Evolutionary conservation across 2,888 invertebrate species (phyloP).

Genomic region (Pammene fasciana): DNA sequence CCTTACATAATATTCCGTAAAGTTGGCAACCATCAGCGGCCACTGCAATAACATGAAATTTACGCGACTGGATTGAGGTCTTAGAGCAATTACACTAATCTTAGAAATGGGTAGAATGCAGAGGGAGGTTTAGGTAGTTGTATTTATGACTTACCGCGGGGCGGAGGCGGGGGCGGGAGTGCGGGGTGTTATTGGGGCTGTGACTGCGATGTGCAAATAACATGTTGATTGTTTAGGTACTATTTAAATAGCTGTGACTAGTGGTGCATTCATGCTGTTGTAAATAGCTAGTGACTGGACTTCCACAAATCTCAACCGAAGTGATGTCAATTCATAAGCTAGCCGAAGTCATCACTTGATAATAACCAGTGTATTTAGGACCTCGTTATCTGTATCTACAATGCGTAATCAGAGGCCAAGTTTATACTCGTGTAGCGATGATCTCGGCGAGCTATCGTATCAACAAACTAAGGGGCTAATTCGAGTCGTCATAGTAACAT

Average conservation of each 20-base stretch:
- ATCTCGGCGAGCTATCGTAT: neutral
- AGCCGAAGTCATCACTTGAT: neutral
- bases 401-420: neutral
- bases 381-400: neutral
- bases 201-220: conserved; percentile 1
- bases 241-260: neutral
- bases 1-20: neutral
- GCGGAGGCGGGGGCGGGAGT: no score
- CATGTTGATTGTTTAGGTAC: neutral
- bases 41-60: neutral
- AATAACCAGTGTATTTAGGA: neutral
- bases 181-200: conserved; percentile 4
- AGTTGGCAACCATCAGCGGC: neutral
- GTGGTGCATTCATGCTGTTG: neutral
- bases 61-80: neutral
- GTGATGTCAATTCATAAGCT: neutral
- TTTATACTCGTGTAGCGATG: neutral
- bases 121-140: no score
- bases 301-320: neutral
- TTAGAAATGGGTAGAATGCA: conserved; percentile 1
- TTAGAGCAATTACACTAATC: neutral
- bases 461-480: neutral
- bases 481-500: conserved; percentile 1
- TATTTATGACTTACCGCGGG: neutral
- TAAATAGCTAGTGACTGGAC: neutral